Evolutionary conservation across 1,140 invertebrate species (phyloP), one percentile per base, ranked within the genome.

Genomic region (Cydia splendana): DNA sequence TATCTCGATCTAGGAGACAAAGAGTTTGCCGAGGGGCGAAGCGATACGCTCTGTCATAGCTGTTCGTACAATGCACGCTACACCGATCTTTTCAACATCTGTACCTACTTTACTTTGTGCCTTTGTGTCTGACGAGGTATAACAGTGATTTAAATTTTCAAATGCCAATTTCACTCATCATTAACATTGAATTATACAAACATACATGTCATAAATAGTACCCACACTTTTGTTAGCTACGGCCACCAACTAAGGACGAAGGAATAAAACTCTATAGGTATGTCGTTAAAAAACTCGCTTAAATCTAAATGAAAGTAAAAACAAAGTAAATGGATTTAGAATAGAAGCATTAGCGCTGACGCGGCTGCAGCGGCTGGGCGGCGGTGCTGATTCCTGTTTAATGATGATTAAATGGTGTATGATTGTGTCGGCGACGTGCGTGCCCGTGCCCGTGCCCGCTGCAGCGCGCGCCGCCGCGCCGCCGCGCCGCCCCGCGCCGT

Each of bases 1-100:
- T 92, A 93, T 91, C 91, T 87, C 84, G 91, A 92, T 92, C 85
- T 88, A 87, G 85, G 84, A 91, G 88, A 93, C 90, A 93, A 93
- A 91, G 88, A 85, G 77, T 80, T 48, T 76, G 78, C 83, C 76
- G 84, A 85, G 81, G 82, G 86, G 84, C 87, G 84, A 86, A 86
- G 86, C 86, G 86, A 88, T 87, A 84, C 85, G 85, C 85, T 91
- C 90, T 91, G 89, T 91, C 81, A 89, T 88, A 90, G 91, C 89
- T 91, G 87, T 88, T 91, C 85, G 82, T 77, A 78, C 69, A 76
- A 78, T 83, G 91, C 88, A 91, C 91, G 89, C 84, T 88, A 83
- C 84, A 86, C 82, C 83, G 85, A 87, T 81, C 85, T 88, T 91
- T 88, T 88, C 86, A 81, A 78, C 80, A 77, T 79, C 80, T 81